Base-by-base conservation (phyloP, 2,113 vertebrate genomes). In the Trochalopteron elliotii region DNA sequence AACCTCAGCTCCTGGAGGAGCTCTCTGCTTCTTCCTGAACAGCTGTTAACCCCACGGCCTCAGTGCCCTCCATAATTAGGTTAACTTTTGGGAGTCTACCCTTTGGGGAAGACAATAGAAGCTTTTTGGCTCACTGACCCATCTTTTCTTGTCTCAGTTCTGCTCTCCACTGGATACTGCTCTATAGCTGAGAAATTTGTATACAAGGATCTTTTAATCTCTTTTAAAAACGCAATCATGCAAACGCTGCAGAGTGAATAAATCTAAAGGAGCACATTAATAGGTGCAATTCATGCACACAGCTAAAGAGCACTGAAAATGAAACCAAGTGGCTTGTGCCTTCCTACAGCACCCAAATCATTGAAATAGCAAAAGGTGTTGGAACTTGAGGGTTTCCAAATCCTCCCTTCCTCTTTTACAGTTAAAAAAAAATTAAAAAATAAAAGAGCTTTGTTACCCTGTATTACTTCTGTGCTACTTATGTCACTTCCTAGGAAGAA, bases 41-140 rank as follows among this genome's bases (percentile, higher is more conserved):
- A 96, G 92, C 85, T 96, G 95, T 92, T 95, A 90, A 81, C 90
- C 71, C 64, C 71, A 44, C 4, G 50, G 63, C 79, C 79, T 88
- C 57, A 40, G 49, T 52, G 81, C 53, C 77, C 70, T 91, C 56
- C 78, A 57, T 88, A 94, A 94, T 96, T 97, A 88, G 69, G 55
- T 78, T 74, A 94, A 80, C 53, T 94, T 90, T 86, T 42, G 89
- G 79, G 90, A 94, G 49, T 10, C 35, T 67, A 8, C 17, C 40
- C 89, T 86, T 80, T 63, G 55, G 59, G 75, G 53, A 33, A 61
- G 64, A 25, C 27, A 27, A 18, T 0, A 20, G 77, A 12, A 77
- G 67, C 27, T 88, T 79, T 91, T 80, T 92, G 63, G 37, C 67
- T 92, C 44, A 49, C 79, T 83, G 55, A 57, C 27, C 84, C 69